phyloP scores from a whole-genome alignment of 2,113 vertebrate species.

The Syrmaticus mikado region DNA sequence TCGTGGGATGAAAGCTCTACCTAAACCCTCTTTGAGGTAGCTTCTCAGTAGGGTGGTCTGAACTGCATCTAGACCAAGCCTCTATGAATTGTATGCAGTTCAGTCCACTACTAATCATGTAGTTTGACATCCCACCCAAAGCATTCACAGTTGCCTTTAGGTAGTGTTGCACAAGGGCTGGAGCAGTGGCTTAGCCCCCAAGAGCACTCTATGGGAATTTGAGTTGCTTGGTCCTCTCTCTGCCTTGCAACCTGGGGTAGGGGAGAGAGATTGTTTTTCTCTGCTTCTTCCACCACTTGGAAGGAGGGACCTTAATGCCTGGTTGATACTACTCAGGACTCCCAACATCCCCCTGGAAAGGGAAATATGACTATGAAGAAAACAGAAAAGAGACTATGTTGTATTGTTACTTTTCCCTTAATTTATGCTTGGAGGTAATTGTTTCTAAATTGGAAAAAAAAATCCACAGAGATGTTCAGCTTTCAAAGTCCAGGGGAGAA shows the following conservation, averaged over 20 bases:
- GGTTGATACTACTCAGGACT: background rate
- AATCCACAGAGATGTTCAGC: background rate
- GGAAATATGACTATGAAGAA: accelerated
- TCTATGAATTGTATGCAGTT: background rate
- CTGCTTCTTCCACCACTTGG: background rate
- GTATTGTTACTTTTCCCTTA: background rate
- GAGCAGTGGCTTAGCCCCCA: background rate
- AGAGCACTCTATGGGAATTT: background rate
- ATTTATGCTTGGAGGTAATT: background rate
- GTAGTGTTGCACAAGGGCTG: background rate
- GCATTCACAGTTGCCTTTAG: background rate
- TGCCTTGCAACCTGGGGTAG: background rate
- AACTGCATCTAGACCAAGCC: background rate
- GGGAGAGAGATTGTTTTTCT: background rate
- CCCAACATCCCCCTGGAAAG: background rate
- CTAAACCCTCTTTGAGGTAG: background rate
- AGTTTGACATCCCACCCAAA: background rate
- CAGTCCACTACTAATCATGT: background rate
- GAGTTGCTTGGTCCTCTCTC: background rate
- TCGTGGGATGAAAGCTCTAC: accelerated
- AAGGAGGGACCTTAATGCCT: background rate
- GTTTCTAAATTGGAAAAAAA: background rate
- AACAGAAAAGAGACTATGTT: accelerated
- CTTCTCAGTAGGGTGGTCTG: background rate
- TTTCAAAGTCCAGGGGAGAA: accelerated